phyloP scores from a whole-genome alignment of 2,113 vertebrate species.

The Euleptes europaea region DNA sequence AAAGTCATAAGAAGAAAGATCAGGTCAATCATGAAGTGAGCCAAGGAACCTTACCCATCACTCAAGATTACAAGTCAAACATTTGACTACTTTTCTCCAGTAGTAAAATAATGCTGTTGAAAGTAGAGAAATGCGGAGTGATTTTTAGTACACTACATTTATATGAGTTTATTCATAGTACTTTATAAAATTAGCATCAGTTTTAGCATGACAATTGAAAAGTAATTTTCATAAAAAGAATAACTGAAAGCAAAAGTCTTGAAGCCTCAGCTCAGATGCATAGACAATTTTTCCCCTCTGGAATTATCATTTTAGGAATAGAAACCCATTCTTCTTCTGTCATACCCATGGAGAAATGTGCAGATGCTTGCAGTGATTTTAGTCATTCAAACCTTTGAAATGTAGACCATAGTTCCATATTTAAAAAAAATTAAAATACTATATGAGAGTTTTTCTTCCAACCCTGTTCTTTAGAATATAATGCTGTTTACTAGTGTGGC shows the following conservation, averaged over 20 bases:
- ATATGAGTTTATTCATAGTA: not conserved
- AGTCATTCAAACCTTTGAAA: not conserved
- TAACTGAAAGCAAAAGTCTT: not conserved
- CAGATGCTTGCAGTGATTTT: not conserved
- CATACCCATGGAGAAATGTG: not conserved
- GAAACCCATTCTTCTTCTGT: fast-evolving
- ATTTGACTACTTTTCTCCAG: not conserved
- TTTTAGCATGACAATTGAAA: not conserved
- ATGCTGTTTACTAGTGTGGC: too few relatives aligned
- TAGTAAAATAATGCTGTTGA: not conserved
- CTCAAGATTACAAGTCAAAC: not conserved
- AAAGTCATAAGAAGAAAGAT: not conserved
- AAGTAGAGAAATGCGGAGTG: not conserved
- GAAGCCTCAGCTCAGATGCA: not conserved
- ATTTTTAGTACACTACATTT: not conserved
- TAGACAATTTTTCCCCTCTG: not conserved
- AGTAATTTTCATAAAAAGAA: not conserved
- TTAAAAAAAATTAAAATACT: too few relatives aligned
- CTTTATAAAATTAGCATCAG: fast-evolving
- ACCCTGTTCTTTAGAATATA: too few relatives aligned
- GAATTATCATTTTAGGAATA: fast-evolving
- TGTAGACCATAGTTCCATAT: not conserved
- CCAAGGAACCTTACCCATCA: not conserved
- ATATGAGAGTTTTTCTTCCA: not conserved
- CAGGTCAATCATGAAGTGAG: not conserved